Evolutionary conservation across 2,888 invertebrate genomes (phyloP), one percentile per base, ranked within the genome.

Genomic region (Operophtera brumata): DNA sequence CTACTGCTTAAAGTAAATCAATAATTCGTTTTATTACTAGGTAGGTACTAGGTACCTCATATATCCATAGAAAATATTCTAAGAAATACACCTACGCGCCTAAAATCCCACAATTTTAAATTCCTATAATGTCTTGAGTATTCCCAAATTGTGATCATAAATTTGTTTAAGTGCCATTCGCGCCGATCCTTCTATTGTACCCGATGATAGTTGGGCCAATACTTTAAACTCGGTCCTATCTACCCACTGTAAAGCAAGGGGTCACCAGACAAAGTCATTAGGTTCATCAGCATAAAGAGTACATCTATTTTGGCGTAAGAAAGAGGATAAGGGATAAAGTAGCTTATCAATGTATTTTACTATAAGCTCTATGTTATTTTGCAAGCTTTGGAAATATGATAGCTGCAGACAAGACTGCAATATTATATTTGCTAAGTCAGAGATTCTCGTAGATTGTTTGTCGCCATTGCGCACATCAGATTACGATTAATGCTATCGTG

Each of bases 101-200:
- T 10, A 39, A n/a, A n/a, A n/a, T 3, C 4, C 39, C 28, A 8
- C 20, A 8, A 48, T 32, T 48, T 41, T 5, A 40, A 47, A 35
- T 42, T 25, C 35, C 35, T 13, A 36, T 28, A 13, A 42, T 36
- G n/a, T 20, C 26, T 14, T 5, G 1, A 26, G 9, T 36, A 14
- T 50, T 43, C 36, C 43, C 37, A 43, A 50, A 61, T 61, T 62
- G 60, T 58, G 59, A 64, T 68, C 69, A 75, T 77, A 77, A 75
- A 77, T 78, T 69, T 63, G 52, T 43, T 65, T 70, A 70, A 78
- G 73, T 71, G 68, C 70, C 68, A 72, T 70, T 72, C 61, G 69
- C 64, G 64, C 67, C 70, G 69, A 71, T 67, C 64, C 71, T 53
- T 65, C 70, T 63, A 73, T 80, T 80, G 74, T 79, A 66, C 64